A percentile compares a stretch with the other conserved stretches of the same genome.
phyloP scores from a whole-genome alignment of 2,113 vertebrate genomes.

The Carassius gibelio region DNA sequence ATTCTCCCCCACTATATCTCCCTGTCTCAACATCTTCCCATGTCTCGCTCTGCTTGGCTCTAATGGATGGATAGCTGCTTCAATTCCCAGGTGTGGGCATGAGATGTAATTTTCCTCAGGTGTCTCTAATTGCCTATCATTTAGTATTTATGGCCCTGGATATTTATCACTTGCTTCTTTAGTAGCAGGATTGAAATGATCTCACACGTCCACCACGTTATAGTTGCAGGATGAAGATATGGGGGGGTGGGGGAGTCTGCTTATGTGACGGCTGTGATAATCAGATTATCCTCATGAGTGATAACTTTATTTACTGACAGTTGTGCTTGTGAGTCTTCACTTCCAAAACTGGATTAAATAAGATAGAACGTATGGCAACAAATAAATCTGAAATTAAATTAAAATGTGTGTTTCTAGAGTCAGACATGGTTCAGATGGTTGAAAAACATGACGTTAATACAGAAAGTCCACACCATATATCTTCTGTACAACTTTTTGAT shows the following conservation, averaged over 20 bases:
- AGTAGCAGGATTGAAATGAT: constrained; percentile 38
- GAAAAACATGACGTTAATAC: neutral
- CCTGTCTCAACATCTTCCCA: constrained; percentile 30
- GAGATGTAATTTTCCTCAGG: constrained; percentile 70
- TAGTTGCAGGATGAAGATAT: neutral
- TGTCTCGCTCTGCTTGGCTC: constrained; percentile 25
- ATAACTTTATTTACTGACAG: constrained; percentile 1
- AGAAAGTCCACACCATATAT: neutral
- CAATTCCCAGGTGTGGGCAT: constrained; percentile 62
- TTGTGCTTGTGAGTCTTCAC: neutral
- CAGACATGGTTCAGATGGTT: neutral
- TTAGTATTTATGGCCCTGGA: constrained; percentile 70
- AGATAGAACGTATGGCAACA: neutral
- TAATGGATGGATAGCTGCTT: constrained; percentile 60
- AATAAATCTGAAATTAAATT: neutral
- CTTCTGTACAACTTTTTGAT: neutral
- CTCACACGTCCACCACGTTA: neutral
- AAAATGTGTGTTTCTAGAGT: neutral
- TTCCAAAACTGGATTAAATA: neutral
- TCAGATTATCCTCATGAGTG: neutral
- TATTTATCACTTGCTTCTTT: constrained; percentile 64
- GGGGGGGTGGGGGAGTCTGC: neutral
- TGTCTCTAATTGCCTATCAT: constrained; percentile 74
- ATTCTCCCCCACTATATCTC: constrained; percentile 22
- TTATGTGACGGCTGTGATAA: neutral